Evolutionary conservation across 64 coral and sea anemone genomes (phyloP), one percentile per base, ranked within the genome.

Genomic region (Montipora foliosa): DNA sequence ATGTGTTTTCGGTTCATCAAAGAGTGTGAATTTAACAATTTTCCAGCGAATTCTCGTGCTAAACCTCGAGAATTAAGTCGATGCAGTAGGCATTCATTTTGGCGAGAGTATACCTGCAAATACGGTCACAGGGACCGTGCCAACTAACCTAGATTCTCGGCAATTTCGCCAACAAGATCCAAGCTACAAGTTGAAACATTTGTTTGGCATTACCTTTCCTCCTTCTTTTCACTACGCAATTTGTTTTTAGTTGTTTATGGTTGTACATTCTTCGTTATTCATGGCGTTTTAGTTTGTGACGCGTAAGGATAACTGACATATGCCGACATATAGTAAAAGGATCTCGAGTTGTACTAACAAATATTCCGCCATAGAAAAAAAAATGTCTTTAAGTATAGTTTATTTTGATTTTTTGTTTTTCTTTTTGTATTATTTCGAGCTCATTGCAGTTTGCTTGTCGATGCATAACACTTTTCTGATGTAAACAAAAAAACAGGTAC

Each of bases 401-500:
- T 57, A 8, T 29, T 74, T 59, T 47, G 14, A 48, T 48, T 60
- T 82, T 77, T 79, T 74, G 3, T 67, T 61, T 10, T 5, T 59
- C 47, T 75, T 71, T 44, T 79, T 17, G 47, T 71, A 70, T 58
- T 81, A 73, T 91, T 75, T 57, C 46, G 9, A 69, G 47, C 66
- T 82, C 72, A 82, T 91, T 82, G 13, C 25, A 15, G 49, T 29
- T 67, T 84, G 74, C 74, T 75, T 87, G 62, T 78, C 77, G 76
- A 90, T 87, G 67, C 77, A 94, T 87, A 79, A 70, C 81, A 73
- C 20, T 83, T 74, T 47, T 78, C 88, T 96, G 88, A 94, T 89
- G 88, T 96, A 93, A 96, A 94, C 88, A 96, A 69, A 16, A 64
- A 9, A 2, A 47, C 93, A 29, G 93, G 93, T 95, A 90, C 72